Conservation (phyloP, 1,140 invertebrate species). For the Drosophila willistoni region DNA sequence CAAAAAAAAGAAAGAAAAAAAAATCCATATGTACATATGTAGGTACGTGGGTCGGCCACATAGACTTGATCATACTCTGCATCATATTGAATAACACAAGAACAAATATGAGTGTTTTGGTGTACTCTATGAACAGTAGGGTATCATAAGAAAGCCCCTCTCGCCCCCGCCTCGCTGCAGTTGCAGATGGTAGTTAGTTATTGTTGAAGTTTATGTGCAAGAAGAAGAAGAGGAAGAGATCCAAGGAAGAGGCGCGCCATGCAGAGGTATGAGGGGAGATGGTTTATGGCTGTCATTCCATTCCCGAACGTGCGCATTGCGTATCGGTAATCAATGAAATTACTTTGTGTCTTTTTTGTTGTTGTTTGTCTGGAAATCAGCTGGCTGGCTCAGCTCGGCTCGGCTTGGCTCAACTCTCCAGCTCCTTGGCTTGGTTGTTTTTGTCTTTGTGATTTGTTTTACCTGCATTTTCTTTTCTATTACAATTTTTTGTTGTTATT, state of each 20-base stretch:
- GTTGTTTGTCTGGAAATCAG: slow-evolving; percentile 54
- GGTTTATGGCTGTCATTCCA: slow-evolving; percentile 56
- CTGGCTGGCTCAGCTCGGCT: slow-evolving; percentile 48
- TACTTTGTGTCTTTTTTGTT: slow-evolving; percentile 61
- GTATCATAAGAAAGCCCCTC: not conserved
- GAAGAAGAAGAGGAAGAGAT: slow-evolving; percentile 17
- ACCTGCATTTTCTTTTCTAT: slow-evolving; percentile 57
- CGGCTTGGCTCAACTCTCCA: slow-evolving; percentile 40
- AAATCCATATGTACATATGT: slow-evolving; percentile 6
- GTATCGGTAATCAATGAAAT: slow-evolving; percentile 81
- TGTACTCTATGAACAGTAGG: not conserved
- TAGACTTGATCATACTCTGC: slow-evolving; percentile 18
- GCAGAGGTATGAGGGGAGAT: slow-evolving; percentile 29
- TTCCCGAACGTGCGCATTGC: slow-evolving; percentile 72
- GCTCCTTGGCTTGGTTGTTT: slow-evolving; percentile 24
- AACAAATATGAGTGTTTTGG: too few species aligned
- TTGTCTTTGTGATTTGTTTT: slow-evolving; percentile 30
- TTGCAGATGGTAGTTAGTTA: slow-evolving; percentile 9
- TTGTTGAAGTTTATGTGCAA: slow-evolving; percentile 9
- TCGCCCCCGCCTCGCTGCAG: too few species aligned
- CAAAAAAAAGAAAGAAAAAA: slow-evolving; percentile 26
- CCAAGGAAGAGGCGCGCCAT: slow-evolving; percentile 10
- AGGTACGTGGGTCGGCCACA: slow-evolving; percentile 19
- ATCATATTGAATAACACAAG: not conserved
- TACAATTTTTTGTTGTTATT: slow-evolving; percentile 37